Evolutionary conservation across 1,140 invertebrate species (phyloP).

Genomic region (Anastrepha ludens): DNA sequence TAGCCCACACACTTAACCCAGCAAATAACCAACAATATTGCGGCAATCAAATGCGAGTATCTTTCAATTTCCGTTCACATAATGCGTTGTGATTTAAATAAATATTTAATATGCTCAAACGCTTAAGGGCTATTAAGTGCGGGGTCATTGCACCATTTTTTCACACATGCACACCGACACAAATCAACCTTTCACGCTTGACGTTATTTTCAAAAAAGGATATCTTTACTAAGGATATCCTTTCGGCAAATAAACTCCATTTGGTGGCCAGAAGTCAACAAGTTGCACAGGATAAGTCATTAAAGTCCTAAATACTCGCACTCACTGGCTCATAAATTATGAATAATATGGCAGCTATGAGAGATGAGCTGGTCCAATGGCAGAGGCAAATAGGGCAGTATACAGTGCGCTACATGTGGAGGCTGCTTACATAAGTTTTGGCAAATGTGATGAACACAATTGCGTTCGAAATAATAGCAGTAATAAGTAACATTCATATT

Average conservation of each 20-base stretch:
- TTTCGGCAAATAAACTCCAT: conserved; percentile 2
- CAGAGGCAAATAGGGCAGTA: background rate
- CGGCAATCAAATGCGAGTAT: background rate
- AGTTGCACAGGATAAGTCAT: conserved; percentile 24
- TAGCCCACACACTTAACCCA: background rate
- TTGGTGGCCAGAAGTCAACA: conserved; percentile 23
- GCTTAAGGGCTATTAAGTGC: conserved; percentile 32
- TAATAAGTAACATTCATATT: too few species aligned
- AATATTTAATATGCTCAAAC: conserved; percentile 29
- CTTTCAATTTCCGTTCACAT: conserved; percentile 32
- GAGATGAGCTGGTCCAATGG: background rate
- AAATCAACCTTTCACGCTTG: background rate
- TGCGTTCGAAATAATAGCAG: too few species aligned
- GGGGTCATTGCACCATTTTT: conserved; percentile 5
- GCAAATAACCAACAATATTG: too few species aligned
- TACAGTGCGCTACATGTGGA: background rate
- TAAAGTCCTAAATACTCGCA: conserved; percentile 2
- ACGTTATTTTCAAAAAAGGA: background rate
- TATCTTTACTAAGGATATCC: background rate
- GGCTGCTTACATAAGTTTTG: too few species aligned
- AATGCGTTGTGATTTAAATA: conserved; percentile 26
- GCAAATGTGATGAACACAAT: too few species aligned
- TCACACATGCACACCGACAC: background rate
- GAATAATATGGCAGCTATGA: background rate
- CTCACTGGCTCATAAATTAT: conserved; percentile 6